A percentile compares a stretch with the other conserved stretches of the same genome.
These are phyloP conservation scores for Erebia epiphron DNA, from an alignment of 2,888 invertebrate species.

Conservation along the genomic window DNA sequence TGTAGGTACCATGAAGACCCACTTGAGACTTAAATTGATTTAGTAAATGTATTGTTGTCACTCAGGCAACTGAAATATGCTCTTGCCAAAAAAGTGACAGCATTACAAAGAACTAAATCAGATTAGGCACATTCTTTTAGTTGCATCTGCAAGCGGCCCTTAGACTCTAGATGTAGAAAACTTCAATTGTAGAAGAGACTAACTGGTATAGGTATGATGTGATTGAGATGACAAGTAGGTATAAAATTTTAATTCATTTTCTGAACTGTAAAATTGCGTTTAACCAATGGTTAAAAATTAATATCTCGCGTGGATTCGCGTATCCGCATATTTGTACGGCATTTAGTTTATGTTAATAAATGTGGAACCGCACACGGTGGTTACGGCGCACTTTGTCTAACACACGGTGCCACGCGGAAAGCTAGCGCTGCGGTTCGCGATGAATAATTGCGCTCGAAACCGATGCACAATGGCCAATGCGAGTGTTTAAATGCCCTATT, in stretches of 20 bases:
- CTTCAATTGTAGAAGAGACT: not conserved
- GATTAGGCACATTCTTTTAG: no score
- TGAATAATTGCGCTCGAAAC: constrained; percentile 81
- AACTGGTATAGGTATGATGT: not conserved
- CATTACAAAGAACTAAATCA: no score
- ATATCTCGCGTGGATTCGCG: constrained; percentile 37
- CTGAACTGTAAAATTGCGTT: not conserved
- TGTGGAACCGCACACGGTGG: constrained; percentile 60
- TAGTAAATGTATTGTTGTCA: no score
- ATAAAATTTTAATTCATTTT: not conserved
- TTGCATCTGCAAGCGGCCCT: not conserved
- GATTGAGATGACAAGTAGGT: not conserved
- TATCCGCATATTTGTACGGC: constrained; percentile 45
- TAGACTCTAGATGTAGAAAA: constrained; percentile 7
- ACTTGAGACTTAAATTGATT: no score
- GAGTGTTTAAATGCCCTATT: constrained; percentile 83
- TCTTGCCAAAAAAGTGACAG: no score
- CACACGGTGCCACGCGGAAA: constrained; percentile 68
- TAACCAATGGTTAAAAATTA: constrained; percentile 29
- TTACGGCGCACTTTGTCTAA: constrained; percentile 63
- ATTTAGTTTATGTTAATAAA: constrained; percentile 51
- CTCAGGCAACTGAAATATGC: no score
- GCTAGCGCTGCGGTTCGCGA: constrained; percentile 71
- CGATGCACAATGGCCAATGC: constrained; percentile 80
- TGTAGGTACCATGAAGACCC: no score